Evolutionary conservation across 2,113 vertebrate species (phyloP).

Genomic region (Pterocles burchelli): DNA sequence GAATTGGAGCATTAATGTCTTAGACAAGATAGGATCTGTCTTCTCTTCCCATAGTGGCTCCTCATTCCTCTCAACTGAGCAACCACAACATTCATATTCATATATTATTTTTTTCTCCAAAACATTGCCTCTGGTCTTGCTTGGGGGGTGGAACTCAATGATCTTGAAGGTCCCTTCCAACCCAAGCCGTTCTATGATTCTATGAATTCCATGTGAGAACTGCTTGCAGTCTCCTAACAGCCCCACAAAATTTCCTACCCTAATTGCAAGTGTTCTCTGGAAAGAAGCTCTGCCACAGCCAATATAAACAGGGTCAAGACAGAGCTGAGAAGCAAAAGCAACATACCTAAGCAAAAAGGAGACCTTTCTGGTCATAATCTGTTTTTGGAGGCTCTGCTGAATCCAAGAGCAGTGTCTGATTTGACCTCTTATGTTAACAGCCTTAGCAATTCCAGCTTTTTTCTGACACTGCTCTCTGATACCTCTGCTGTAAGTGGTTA

Average conservation of each 20-base stretch:
- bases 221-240: background rate
- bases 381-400: background rate
- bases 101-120: background rate
- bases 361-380: background rate
- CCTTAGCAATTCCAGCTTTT: conserved; percentile 5
- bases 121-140: background rate
- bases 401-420: conserved; percentile 4
- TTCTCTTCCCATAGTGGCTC: background rate
- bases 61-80: conserved; percentile 8
- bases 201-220: background rate
- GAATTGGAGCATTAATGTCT: conserved; percentile 2
- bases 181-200: too few species aligned
- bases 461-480: conserved; percentile 10
- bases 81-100: background rate
- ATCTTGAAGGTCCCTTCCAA: too few species aligned
- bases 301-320: background rate
- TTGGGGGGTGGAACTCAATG: too few species aligned
- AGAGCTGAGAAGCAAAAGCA: background rate
- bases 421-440: conserved; percentile 31
- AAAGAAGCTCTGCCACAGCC: background rate
- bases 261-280: background rate
- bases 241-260: background rate
- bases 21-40: conserved; percentile 15
- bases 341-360: conserved; percentile 29
- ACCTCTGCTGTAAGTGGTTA: conserved; percentile 29